Conservation (phyloP, 2,888 invertebrate species). For the Eupeodes luniger region DNA sequence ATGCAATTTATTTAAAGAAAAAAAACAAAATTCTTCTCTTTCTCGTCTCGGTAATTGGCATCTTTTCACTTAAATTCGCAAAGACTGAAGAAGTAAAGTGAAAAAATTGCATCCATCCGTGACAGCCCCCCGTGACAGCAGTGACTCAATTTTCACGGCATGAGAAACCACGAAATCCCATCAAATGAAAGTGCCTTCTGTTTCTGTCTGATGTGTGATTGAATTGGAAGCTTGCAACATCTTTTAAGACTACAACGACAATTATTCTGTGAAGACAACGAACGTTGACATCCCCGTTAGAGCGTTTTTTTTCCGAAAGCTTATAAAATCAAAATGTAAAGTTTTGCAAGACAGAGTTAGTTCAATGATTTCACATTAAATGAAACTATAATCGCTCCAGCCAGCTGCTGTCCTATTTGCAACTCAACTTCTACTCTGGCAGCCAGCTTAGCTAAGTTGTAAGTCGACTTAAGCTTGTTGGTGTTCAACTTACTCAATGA, state of each 20-base stretch:
- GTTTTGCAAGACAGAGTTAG: constrained; percentile 11
- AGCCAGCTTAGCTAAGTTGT: background rate
- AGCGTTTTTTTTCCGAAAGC: constrained; percentile 2
- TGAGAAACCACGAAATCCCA: constrained; percentile 7
- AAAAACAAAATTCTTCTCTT: constrained; percentile 38
- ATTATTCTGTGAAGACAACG: background rate
- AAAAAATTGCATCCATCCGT: constrained; percentile 25
- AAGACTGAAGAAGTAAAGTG: background rate
- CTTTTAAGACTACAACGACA: background rate
- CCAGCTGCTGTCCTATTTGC: constrained; percentile 29
- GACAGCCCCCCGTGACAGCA: background rate
- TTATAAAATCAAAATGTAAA: background rate
- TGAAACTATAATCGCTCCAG: constrained; percentile 27
- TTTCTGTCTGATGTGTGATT: background rate
- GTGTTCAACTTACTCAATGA: constrained; percentile 15
- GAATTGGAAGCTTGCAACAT: constrained; percentile 23
- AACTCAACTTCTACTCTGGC: background rate
- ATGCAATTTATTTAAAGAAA: constrained; percentile 46
- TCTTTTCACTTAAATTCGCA: background rate
- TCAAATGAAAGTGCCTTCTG: constrained; percentile 25
- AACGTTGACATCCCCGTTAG: constrained; percentile 25
- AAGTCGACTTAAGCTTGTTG: background rate
- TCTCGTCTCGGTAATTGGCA: constrained; percentile 3
- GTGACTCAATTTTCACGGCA: background rate
- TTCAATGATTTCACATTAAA: constrained; percentile 14